phyloP scores from a whole-genome alignment of 2,888 invertebrate species.

The Leistus spinibarbis region DNA sequence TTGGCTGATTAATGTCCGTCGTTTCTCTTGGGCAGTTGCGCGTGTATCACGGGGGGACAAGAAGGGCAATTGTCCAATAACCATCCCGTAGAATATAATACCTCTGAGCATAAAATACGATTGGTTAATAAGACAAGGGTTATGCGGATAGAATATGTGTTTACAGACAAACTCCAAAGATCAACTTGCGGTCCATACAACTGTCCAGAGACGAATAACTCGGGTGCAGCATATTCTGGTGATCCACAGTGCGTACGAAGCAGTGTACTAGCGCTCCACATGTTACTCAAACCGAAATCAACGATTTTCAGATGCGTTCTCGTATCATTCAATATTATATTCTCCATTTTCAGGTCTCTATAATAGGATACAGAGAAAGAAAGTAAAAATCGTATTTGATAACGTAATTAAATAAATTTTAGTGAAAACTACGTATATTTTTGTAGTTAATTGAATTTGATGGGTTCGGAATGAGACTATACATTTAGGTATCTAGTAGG shows the following conservation, averaged over 20 bases:
- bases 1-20: conserved; percentile 67
- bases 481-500: neutral
- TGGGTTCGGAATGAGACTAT: neutral
- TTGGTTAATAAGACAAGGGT: conserved; percentile 5
- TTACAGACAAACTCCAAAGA: conserved; percentile 75
- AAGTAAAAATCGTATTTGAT: neutral
- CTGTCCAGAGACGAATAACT: conserved; percentile 71
- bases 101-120: conserved; percentile 60
- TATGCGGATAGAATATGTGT: neutral
- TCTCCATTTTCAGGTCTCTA: conserved; percentile 81
- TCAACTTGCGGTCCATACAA: conserved; percentile 79
- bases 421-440: too few relatives aligned
- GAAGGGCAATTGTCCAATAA: conserved; percentile 74
- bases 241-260: conserved; percentile 79
- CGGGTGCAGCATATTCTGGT: conserved; percentile 80
- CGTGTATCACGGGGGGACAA: conserved; percentile 51
- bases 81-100: conserved; percentile 77
- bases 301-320: conserved; percentile 75
- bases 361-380: conserved; percentile 47
- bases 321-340: conserved; percentile 72
- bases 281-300: conserved; percentile 78
- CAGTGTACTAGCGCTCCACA: conserved; percentile 64
- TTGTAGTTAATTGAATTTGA: neutral
- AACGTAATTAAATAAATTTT: neutral
- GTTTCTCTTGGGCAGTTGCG: conserved; percentile 62